phyloP scores from a whole-genome alignment of 2,113 vertebrate species.

The Microtus pennsylvanicus region DNA sequence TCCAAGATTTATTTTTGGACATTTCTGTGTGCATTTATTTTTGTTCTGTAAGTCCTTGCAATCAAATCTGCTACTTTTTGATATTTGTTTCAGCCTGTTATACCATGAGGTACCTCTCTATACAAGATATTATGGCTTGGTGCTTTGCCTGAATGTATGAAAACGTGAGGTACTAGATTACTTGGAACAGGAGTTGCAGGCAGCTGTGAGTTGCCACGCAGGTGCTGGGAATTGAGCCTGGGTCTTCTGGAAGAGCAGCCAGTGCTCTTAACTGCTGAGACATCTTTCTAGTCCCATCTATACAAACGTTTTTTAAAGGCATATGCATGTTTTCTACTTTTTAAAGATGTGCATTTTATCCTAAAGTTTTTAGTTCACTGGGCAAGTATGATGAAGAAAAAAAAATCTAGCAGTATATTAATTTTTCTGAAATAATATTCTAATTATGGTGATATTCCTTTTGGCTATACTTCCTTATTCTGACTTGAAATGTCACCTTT shows the following conservation, averaged over 20 bases:
- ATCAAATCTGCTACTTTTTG: background rate
- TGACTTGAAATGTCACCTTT: slow-evolving; percentile 38
- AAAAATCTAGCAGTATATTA: background rate
- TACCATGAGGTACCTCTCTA: background rate
- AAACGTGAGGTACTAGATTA: background rate
- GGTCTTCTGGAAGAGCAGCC: background rate
- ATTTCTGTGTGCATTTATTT: background rate
- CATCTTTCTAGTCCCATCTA: background rate
- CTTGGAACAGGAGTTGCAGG: background rate
- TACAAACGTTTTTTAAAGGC: background rate
- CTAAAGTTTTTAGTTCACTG: background rate
- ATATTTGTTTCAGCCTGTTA: background rate
- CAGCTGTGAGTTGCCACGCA: background rate
- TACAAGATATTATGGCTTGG: background rate
- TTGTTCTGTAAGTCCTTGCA: slow-evolving; percentile 8
- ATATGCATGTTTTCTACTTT: background rate
- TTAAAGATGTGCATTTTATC: slow-evolving; percentile 7
- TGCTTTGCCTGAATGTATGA: background rate
- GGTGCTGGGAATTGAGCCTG: background rate
- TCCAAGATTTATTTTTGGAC: background rate
- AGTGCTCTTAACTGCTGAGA: background rate
- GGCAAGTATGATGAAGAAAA: background rate
- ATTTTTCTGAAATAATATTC: slow-evolving; percentile 42
- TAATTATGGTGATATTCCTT: background rate
- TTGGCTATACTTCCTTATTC: background rate